Percentiles rank a stretch among this genome's conserved stretches.
phyloP scores from a whole-genome alignment of 2,113 vertebrate species.

The Calypte anna region DNA sequence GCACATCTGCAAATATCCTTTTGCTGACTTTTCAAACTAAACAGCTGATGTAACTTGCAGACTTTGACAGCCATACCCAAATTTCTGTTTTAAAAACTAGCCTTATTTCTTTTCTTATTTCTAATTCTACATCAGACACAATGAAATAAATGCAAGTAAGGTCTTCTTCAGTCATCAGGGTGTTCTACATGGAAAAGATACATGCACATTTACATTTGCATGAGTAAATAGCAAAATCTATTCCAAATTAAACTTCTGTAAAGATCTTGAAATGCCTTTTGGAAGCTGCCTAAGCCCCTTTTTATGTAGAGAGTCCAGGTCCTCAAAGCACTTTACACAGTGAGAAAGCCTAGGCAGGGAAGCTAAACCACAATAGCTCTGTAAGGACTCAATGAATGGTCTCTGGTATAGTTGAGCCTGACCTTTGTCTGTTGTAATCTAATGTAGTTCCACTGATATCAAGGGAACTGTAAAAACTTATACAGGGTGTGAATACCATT shows the following conservation, averaged over 20 bases:
- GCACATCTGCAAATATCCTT: background rate
- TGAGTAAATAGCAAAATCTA: background rate
- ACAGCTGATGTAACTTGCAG: background rate
- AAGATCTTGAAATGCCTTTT: background rate
- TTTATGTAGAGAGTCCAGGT: background rate
- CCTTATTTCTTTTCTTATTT: background rate
- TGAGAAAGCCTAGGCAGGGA: background rate
- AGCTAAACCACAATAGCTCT: background rate
- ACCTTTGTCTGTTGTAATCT: background rate
- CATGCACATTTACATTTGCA: background rate
- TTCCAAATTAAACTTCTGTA: background rate
- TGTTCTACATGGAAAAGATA: background rate
- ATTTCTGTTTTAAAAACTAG: background rate
- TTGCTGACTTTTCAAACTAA: conserved; percentile 7
- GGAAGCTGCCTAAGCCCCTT: background rate
- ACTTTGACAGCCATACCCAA: background rate
- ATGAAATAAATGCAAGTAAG: background rate
- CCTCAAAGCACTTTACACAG: background rate
- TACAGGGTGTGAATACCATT: background rate
- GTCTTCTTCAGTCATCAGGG: background rate
- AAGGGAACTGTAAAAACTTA: background rate
- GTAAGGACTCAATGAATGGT: background rate
- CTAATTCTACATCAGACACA: background rate
- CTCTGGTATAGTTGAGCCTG: background rate
- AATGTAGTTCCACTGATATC: background rate